Conservation (phyloP, 2,113 vertebrate species). For the Labrus mixtus region DNA sequence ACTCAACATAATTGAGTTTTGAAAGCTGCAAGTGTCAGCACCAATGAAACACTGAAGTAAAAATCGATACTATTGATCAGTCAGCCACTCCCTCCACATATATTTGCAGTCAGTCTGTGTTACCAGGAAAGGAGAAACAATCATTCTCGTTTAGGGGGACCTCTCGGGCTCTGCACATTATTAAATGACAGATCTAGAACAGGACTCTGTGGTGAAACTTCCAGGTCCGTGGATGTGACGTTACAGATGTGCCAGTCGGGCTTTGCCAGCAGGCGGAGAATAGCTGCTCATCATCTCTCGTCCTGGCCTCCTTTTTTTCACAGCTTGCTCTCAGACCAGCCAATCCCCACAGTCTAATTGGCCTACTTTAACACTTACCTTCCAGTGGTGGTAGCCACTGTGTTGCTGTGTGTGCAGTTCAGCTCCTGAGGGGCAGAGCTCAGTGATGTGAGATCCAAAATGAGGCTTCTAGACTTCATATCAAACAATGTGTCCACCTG, state of each 20-base stretch:
- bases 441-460: constrained; percentile 17
- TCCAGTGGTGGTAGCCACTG: constrained; percentile 38
- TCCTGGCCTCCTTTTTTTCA: constrained; percentile 79
- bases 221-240: constrained; percentile 56
- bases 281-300: constrained; percentile 68
- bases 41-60: constrained; percentile 7
- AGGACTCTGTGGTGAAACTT: constrained; percentile 63
- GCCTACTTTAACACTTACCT: constrained; percentile 80
- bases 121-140: constrained; percentile 9
- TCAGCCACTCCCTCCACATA: neutral
- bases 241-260: constrained; percentile 56
- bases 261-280: constrained; percentile 60
- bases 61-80: constrained; percentile 25
- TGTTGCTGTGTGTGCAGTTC: constrained; percentile 36
- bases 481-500: neutral
- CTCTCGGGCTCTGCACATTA: constrained; percentile 51
- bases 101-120: constrained; percentile 12
- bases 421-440: constrained; percentile 7
- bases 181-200: constrained; percentile 74
- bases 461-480: constrained; percentile 12
- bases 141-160: constrained; percentile 22
- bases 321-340: constrained; percentile 63
- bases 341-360: constrained; percentile 75
- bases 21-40: neutral
- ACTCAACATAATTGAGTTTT: constrained; percentile 13